These are phyloP conservation scores for Hemithea aestivaria DNA, from an alignment of 2,888 invertebrate genomes.

Conservation along the genomic window DNA sequence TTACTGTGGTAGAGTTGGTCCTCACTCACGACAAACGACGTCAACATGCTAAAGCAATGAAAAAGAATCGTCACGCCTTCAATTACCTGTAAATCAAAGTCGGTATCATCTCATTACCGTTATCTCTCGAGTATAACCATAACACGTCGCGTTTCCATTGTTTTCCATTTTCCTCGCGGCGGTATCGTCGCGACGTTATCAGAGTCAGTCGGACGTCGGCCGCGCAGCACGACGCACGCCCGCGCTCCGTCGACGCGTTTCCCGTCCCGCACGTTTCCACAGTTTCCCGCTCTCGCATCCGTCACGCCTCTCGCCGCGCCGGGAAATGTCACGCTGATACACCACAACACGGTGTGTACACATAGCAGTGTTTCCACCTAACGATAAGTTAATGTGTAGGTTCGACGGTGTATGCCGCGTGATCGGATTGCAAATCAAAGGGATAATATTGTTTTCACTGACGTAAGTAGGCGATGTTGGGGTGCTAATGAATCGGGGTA, in stretches of 20 bases:
- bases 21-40: neutral
- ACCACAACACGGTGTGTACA: constrained; percentile 59
- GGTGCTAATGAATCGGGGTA: constrained; percentile 48
- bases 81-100: constrained; percentile 29
- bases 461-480: constrained; percentile 57
- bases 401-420: constrained; percentile 56
- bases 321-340: constrained; percentile 63
- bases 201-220: constrained; percentile 60
- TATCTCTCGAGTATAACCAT: constrained; percentile 45
- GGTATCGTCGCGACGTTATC: constrained; percentile 55
- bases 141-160: constrained; percentile 59
- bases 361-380: constrained; percentile 42
- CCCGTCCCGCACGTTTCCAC: constrained; percentile 50
- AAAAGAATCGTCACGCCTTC: constrained; percentile 19
- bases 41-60: constrained; percentile 13
- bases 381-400: constrained; percentile 63
- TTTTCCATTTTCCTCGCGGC: constrained; percentile 62
- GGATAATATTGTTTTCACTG: constrained; percentile 60
- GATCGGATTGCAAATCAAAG: constrained; percentile 64
- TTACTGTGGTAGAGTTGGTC: too few relatives aligned
- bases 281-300: constrained; percentile 47
- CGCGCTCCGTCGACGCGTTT: constrained; percentile 29
- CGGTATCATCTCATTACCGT: constrained; percentile 39
- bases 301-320: constrained; percentile 38
- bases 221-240: constrained; percentile 55